These are phyloP conservation scores for Chionis minor DNA, from an alignment of 2,113 vertebrate species.

Conservation along the genomic window DNA sequence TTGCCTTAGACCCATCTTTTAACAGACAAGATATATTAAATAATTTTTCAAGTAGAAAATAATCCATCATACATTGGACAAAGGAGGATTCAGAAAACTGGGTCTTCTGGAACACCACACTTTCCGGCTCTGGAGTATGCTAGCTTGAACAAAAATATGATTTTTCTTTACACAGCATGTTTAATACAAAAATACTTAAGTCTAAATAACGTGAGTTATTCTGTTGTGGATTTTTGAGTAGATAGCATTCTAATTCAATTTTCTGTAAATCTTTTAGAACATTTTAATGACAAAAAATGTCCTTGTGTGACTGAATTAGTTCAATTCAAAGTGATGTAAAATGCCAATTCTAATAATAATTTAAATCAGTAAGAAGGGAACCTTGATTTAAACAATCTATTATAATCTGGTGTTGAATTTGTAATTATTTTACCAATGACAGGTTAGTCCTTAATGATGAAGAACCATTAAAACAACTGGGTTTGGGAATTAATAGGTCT, in stretches of 20 bases:
- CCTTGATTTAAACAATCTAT: conserved; percentile 22
- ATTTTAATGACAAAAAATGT: neutral
- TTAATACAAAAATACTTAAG: neutral
- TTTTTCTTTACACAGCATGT: neutral
- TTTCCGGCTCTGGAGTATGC: neutral
- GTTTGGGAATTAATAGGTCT: neutral
- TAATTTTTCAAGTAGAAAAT: neutral
- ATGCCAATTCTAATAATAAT: conserved; percentile 29
- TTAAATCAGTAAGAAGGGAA: neutral
- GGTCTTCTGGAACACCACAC: neutral
- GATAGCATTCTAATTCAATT: neutral
- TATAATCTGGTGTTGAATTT: conserved; percentile 20
- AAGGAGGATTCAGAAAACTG: neutral
- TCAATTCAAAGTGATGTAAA: conserved; percentile 16
- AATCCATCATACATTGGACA: no score
- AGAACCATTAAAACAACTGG: neutral
- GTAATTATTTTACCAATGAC: conserved; percentile 9
- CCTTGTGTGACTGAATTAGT: neutral
- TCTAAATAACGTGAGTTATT: neutral
- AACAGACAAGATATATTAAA: neutral
- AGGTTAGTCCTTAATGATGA: neutral
- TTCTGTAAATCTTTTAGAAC: neutral
- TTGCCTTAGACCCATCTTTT: neutral
- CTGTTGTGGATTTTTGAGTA: neutral
- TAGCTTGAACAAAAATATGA: neutral